Percentiles rank a stretch among this genome's conserved stretches.
Evolutionary conservation across 2,113 vertebrate species (phyloP).

Genomic region (Aptenodytes forsteri): DNA sequence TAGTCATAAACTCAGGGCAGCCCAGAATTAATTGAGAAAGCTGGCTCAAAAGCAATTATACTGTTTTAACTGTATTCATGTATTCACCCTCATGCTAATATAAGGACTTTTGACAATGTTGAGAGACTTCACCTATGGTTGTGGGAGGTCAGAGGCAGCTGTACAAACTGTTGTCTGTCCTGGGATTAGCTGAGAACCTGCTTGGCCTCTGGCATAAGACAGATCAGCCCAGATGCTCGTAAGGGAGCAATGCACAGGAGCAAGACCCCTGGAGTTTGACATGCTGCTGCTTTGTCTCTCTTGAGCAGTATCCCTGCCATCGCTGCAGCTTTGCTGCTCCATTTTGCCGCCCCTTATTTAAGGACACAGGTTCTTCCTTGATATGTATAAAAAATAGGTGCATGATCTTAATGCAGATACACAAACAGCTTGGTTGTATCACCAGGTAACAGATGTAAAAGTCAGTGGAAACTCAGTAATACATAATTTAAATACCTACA

Average conservation of each 20-base stretch:
- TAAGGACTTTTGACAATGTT: background rate
- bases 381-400: background rate
- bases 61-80: conserved; percentile 72
- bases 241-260: background rate
- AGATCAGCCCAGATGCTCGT: background rate
- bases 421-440: background rate
- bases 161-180: background rate
- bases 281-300: background rate
- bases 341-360: background rate
- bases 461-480: background rate
- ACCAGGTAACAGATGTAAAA: background rate
- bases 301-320: background rate
- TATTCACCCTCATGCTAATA: conserved; percentile 54
- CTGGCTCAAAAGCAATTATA: conserved; percentile 57
- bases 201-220: background rate
- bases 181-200: background rate
- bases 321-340: background rate
- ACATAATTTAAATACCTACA: background rate
- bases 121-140: background rate
- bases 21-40: conserved; percentile 78
- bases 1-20: conserved; percentile 58
- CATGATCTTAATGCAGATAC: background rate
- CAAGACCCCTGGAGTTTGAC: background rate
- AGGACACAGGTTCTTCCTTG: background rate
- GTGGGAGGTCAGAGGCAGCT: background rate